Base-by-base conservation (phyloP, 2,113 vertebrate species). In the Macrotus californicus region DNA sequence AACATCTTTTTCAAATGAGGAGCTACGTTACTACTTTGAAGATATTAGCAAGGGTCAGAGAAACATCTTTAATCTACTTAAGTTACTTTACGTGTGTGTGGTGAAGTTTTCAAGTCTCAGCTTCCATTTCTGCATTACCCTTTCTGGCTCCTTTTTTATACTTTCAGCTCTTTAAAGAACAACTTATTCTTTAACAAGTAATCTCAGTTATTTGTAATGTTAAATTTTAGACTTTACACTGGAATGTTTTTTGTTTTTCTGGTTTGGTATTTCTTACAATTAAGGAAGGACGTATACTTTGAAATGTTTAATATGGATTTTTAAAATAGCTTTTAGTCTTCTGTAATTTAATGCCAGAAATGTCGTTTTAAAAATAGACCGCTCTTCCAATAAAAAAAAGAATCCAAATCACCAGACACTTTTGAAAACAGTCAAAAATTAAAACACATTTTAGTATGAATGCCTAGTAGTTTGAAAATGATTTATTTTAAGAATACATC, bases 311-410 rank as follows among this genome's bases (percentile, higher is more conserved):
- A 64, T 92, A 48, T 19, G 43, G 43, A 92, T 85, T 82, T 96
- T 96, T 72, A 69, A 96, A 94, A 94, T 93, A 93, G 43, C 61
- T 91, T 97, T 93, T 91, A 70, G 61, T 82, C 43, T 93, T 96
- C 14, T 92, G 70, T 97, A 89, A 91, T 93, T 91, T 94, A 96
- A 87, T 93, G 59, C 85, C 90, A 87, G 94, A 94, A 94, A 93
- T 94, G 43, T 70, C 75, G 93, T 95, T 92, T 94, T 85, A 85
- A 91, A 96, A 97, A 93, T 94, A 97, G 87, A 84, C 15, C 67
- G 31, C 12, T 72, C 82, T 92, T 91, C 41, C 16, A 70, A 87
- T 91, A 92, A 66, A 95, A 89, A 89, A 94, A 94, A 41, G 31
- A 93, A 92, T 96, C 29, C 6, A 91, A 7, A 84, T 88, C 3